These are phyloP conservation scores for Allygus modestus DNA, from an alignment of 2,888 invertebrate genomes.

Conservation along the genomic window DNA sequence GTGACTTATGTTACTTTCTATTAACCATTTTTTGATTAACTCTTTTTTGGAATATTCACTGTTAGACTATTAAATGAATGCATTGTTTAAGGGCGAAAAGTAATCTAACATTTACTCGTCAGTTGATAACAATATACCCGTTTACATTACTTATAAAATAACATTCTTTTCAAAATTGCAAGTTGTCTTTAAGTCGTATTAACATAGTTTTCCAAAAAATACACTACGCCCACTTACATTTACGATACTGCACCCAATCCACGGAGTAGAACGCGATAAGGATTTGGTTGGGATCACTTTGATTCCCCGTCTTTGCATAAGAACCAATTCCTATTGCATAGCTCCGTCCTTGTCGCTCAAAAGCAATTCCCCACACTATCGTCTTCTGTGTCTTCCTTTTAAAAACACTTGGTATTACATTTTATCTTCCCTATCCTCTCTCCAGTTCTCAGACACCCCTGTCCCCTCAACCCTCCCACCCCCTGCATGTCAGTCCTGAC, in stretches of 20 bases:
- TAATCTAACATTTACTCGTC: no score
- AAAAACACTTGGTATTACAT: constrained; percentile 65
- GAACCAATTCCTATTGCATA: constrained; percentile 65
- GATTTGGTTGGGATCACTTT: constrained; percentile 63
- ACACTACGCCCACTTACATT: background rate
- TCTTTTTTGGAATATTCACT: no score
- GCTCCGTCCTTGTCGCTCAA: constrained; percentile 59
- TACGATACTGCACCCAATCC: constrained; percentile 59
- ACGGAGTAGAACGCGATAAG: constrained; percentile 62
- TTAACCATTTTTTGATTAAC: no score
- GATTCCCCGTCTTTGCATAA: constrained; percentile 66
- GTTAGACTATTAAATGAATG: no score
- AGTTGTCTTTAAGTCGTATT: no score
- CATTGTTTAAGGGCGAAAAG: no score
- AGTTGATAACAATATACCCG: no score
- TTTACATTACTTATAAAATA: no score
- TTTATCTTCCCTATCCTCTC: constrained; percentile 60
- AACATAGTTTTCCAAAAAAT: no score
- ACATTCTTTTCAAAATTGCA: no score
- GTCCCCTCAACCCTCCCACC: background rate
- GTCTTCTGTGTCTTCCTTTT: constrained; percentile 57
- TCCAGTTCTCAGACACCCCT: constrained; percentile 56
- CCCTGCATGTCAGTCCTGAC: constrained; percentile 24
- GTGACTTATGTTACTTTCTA: no score
- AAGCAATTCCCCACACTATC: constrained; percentile 60